Percentiles rank a stretch among this genome's conserved stretches.
Evolutionary conservation across 2,888 invertebrate species (phyloP).

Genomic region (Agonopterix heracliana): DNA sequence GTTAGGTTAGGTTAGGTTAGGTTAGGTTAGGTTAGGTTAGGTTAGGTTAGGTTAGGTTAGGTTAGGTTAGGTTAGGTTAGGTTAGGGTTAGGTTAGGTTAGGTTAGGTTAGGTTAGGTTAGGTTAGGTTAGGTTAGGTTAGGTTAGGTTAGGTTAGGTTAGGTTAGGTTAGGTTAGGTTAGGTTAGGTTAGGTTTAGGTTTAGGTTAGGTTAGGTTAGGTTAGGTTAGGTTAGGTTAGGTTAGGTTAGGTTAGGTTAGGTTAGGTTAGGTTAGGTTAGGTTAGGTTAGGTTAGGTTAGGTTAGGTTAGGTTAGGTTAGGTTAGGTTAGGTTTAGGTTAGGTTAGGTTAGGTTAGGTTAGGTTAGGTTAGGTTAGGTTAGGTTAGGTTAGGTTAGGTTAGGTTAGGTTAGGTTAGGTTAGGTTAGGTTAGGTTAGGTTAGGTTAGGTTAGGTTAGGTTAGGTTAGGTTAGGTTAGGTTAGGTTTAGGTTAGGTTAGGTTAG

Average conservation of each 20-base stretch:
- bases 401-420: conserved; percentile 14
- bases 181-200: no score
- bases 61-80: conserved; percentile 8
- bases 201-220: not conserved
- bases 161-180: conserved; percentile 15
- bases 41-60: conserved; percentile 15
- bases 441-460: conserved; percentile 14
- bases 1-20: conserved; percentile 17
- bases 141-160: conserved; percentile 14
- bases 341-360: conserved; percentile 1
- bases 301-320: not conserved
- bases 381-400: conserved; percentile 12
- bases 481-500: no score
- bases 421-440: conserved; percentile 5
- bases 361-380: conserved; percentile 11
- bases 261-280: conserved; percentile 6
- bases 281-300: conserved; percentile 7
- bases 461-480: conserved; percentile 15
- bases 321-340: conserved; percentile 7
- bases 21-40: conserved; percentile 18
- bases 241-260: conserved; percentile 20
- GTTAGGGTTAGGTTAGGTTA: no score
- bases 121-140: conserved; percentile 20
- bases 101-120: conserved; percentile 18
- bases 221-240: conserved; percentile 5